A percentile compares a stretch with the other conserved stretches of the same genome.
Conservation (phyloP, 2,888 invertebrate genomes). For the Pristionchus exspectatus region DNA sequence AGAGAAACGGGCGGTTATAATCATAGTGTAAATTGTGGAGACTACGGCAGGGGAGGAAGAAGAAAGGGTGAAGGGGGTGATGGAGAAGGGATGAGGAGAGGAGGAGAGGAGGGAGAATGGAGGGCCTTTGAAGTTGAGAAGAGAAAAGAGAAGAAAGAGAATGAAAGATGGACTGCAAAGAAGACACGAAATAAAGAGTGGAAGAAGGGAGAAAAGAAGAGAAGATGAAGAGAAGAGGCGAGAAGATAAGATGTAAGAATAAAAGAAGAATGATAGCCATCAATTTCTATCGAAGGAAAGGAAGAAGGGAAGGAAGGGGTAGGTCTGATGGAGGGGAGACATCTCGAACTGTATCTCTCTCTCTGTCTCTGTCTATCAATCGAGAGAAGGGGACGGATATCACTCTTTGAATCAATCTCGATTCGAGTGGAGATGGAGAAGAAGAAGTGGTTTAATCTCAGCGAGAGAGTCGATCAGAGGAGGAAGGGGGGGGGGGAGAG, state of each 20-base stretch:
- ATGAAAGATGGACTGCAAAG: constrained; percentile 47
- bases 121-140: constrained; percentile 28
- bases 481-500: not conserved
- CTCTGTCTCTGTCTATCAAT: not conserved
- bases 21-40: constrained; percentile 51
- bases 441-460: constrained; percentile 38
- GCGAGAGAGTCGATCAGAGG: constrained; percentile 40
- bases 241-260: constrained; percentile 41
- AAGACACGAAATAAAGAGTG: constrained; percentile 35
- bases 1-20: constrained; percentile 49
- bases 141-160: constrained; percentile 42
- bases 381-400: constrained; percentile 4
- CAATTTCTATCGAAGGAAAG: not conserved
- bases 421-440: constrained; percentile 39
- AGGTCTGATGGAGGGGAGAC: not conserved
- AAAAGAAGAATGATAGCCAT: constrained; percentile 19
- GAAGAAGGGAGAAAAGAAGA: not conserved
- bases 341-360: not conserved
- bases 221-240: not conserved
- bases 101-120: constrained; percentile 30
- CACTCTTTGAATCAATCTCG: constrained; percentile 49
- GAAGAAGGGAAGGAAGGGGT: not conserved
- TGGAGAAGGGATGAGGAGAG: constrained; percentile 17
- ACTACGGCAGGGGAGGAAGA: constrained; percentile 40
- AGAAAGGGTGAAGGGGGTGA: constrained; percentile 44